Percentiles rank a stretch among this genome's conserved stretches.
Evolutionary conservation across 2,797 vertebrate genomes (phyloP).

Genomic region (Clamator glandarius): DNA sequence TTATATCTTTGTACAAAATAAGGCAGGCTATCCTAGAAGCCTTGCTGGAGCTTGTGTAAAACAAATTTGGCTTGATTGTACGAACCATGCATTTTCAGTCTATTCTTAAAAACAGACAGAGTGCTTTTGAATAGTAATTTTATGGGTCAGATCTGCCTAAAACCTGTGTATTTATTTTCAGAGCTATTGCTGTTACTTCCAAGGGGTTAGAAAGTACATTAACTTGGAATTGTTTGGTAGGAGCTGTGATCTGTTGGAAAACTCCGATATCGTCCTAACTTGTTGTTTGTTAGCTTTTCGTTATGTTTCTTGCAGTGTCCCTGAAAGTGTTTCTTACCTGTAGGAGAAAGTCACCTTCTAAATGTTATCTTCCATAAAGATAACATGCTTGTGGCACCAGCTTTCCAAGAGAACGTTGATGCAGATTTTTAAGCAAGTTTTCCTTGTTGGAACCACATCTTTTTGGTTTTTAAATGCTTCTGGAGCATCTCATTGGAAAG

Average conservation of each 20-base stretch:
- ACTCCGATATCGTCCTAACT: not conserved
- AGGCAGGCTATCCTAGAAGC: not conserved
- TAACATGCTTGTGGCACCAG: accelerated
- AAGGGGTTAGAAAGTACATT: not conserved
- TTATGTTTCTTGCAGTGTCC: not conserved
- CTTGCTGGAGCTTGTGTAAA: not conserved
- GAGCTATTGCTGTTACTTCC: not conserved
- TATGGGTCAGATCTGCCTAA: not conserved
- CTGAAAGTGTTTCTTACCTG: not conserved
- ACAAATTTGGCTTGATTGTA: not conserved
- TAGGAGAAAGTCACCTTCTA: not conserved
- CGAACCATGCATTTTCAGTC: not conserved
- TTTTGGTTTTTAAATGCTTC: not conserved
- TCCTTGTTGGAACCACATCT: not conserved
- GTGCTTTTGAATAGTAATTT: not conserved
- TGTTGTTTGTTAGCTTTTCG: not conserved
- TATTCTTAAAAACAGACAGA: too few relatives aligned
- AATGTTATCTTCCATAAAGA: not conserved
- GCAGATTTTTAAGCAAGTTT: not conserved
- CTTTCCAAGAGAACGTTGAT: not conserved
- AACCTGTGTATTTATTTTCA: not conserved
- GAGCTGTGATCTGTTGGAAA: not conserved
- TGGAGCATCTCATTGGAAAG: not conserved
- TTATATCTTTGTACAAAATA: not conserved
- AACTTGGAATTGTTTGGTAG: not conserved